Base-by-base conservation (phyloP, 2,888 invertebrate genomes). In the Clistopyga incitator region DNA sequence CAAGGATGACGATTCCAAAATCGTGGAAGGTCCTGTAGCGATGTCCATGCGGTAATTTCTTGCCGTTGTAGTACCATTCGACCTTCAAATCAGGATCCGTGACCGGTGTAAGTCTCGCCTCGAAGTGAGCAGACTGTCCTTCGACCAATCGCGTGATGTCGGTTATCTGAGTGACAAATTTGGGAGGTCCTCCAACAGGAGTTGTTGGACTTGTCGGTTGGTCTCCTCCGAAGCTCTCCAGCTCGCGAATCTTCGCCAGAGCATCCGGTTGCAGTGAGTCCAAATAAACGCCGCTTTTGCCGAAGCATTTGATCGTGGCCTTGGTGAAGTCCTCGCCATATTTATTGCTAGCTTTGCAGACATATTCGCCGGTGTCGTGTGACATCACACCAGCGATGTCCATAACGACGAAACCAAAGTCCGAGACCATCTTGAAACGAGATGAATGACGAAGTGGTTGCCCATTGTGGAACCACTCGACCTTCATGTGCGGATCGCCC, bases 381-480 rank as follows among this genome's bases (percentile, higher is more conserved):
- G 96, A 96, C 94, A 98, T 97, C 45, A 98, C 96, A 89, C 98
- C 98, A n/a, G 98, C 96, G 90, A 99, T 98, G 90, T 99, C 98
- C 94, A 99, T 95, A 10, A 98, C 96, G 13, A 98, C 98, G 92
- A 98, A 99, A 68, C 99, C 99, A 91, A 99, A 99, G 93, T 99
- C 99, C 64, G 98, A 98, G 0, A 99, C 97, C 84, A 97, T 97
- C 94, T 98, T 98, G 90, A 98, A 98, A 86, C 99, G 95, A 25
- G 97, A 97, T 3, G 98, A 97, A 91, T 98, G 97, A 79, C 97
- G 95, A 87, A 99, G 94, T 0, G 98, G 97, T 90, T 97, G 95
- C 6, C 98, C 98, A 92, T 99, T 98, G 91, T 98, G 98, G 94
- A 97, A 99, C 99, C 99, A 99, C 94, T 99, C 99, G 29, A 98